Conservation (phyloP, 37 sponge, comb jelly and placozoan genomes). For the Halisarca cf. caerulea region DNA sequence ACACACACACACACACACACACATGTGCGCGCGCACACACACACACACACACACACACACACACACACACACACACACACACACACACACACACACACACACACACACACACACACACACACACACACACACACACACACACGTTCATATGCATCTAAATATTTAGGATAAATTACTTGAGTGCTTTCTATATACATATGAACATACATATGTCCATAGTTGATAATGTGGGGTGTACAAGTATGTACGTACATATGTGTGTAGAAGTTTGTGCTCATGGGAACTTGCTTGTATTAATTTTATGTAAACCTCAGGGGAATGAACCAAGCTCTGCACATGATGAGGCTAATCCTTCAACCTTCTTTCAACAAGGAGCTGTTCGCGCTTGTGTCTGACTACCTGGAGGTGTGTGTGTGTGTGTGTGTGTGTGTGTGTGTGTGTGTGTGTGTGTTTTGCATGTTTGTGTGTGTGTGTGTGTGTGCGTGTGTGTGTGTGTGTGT, state of each 20-base stretch:
- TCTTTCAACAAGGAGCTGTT: slow-evolving; percentile 79
- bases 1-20: no score
- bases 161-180: no score
- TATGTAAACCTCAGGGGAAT: neutral
- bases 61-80: no score
- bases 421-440: slow-evolving; percentile 32
- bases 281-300: no score
- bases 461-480: slow-evolving; percentile 29
- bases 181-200: no score
- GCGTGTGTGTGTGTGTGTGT: slow-evolving; percentile 36
- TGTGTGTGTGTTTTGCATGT: slow-evolving; percentile 27
- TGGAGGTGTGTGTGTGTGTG: slow-evolving; percentile 40
- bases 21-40: no score
- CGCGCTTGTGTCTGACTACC: slow-evolving; percentile 67
- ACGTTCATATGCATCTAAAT: no score
- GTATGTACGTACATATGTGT: neutral
- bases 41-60: no score
- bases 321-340: slow-evolving; percentile 64
- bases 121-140: no score
- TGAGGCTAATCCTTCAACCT: slow-evolving; percentile 75
- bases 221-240: neutral
- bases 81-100: no score
- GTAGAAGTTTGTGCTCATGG: no score
- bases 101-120: no score
- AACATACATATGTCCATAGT: neutral